Evolutionary conservation across 1,140 invertebrate species (phyloP).

Genomic region (Hirudo medicinalis): DNA sequence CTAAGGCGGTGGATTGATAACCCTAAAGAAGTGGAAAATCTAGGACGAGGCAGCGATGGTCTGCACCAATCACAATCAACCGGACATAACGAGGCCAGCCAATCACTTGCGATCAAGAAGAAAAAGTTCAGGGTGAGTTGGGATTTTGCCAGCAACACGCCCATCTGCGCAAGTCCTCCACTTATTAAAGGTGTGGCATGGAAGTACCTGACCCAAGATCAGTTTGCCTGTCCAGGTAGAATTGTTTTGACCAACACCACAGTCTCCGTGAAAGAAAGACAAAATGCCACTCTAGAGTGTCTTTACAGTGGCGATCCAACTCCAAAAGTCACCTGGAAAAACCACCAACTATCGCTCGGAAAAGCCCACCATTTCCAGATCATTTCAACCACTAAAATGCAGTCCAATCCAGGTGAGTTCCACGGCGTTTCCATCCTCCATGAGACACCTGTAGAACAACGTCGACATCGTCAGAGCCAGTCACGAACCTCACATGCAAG

Average conservation of each 20-base stretch:
- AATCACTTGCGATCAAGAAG: no score
- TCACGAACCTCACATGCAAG: not conserved
- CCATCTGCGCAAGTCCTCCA: slow-evolving; percentile 11
- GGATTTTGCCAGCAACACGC: slow-evolving; percentile 20
- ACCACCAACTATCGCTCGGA: not conserved
- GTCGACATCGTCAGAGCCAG: not conserved
- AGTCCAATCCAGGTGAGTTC: no score
- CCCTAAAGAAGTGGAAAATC: not conserved
- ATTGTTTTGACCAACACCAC: slow-evolving; percentile 15
- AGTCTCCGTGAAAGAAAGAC: not conserved
- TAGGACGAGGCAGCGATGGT: no score
- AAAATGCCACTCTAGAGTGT: slow-evolving; percentile 21
- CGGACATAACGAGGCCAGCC: no score
- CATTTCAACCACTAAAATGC: not conserved
- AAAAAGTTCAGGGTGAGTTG: slow-evolving; percentile 7
- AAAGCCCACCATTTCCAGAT: no score
- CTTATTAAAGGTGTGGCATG: slow-evolving; percentile 17
- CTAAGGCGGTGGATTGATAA: not conserved
- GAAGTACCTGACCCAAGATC: slow-evolving; percentile 15
- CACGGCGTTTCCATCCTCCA: no score
- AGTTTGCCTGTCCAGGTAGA: slow-evolving; percentile 19
- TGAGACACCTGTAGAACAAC: not conserved
- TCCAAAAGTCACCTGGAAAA: slow-evolving; percentile 16
- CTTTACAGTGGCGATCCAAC: slow-evolving; percentile 16
- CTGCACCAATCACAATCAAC: no score